Conservation (phyloP, 2,888 invertebrate species). For the Yponomeuta sedellus region DNA sequence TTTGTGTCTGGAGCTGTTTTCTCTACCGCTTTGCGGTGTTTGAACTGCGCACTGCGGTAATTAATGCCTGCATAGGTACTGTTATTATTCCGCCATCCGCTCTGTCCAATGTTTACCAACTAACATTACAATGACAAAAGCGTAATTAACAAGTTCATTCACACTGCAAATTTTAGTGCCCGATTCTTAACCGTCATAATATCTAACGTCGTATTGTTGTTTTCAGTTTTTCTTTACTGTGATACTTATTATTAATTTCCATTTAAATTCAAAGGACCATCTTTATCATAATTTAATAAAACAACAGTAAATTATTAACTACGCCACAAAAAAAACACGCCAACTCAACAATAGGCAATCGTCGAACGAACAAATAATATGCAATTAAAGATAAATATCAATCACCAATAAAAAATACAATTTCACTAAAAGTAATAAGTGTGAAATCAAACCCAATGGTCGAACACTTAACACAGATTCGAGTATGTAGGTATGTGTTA, state of each 20-base stretch:
- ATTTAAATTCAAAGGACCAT: too few relatives aligned
- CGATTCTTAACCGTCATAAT: too few relatives aligned
- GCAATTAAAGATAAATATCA: neutral
- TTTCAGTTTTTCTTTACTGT: too few relatives aligned
- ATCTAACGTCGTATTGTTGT: too few relatives aligned
- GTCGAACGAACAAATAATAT: neutral
- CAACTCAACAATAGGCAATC: neutral
- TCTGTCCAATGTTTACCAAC: conserved; percentile 8
- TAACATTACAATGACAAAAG: conserved; percentile 9
- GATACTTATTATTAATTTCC: too few relatives aligned
- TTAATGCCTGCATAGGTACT: conserved; percentile 35
- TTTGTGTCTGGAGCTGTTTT: conserved; percentile 18
- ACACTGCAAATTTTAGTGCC: neutral
- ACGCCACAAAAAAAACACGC: neutral
- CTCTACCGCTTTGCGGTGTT: conserved; percentile 23
- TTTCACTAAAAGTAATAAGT: conserved; percentile 13
- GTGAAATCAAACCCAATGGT: conserved; percentile 16
- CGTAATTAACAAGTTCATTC: neutral
- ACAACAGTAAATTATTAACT: neutral
- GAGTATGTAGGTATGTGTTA: conserved; percentile 29
- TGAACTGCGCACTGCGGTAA: conserved; percentile 45
- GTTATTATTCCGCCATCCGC: conserved; percentile 15
- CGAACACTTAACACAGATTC: conserved; percentile 21
- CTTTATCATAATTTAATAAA: neutral
- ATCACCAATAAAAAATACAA: neutral